Conservation (phyloP, 2,888 invertebrate genomes). For the Euspilapteryx auroguttella region DNA sequence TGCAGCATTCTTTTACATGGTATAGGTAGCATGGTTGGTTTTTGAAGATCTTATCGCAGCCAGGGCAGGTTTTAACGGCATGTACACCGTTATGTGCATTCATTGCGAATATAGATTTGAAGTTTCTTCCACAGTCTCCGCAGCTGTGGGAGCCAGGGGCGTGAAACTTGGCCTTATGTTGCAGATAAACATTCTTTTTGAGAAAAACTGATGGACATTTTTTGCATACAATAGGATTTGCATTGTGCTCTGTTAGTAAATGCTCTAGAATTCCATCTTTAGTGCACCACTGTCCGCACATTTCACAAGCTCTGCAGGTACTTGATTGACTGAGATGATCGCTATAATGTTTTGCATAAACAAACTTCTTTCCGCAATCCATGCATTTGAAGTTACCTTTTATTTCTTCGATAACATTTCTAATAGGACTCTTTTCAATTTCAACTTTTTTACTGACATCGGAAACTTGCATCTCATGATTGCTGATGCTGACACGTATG, state of each 20-base stretch:
- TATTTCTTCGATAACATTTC: not conserved
- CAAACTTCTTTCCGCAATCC: constrained; percentile 27
- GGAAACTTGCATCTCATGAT: constrained; percentile 17
- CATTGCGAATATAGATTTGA: constrained; percentile 21
- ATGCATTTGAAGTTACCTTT: constrained; percentile 16
- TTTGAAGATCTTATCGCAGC: constrained; percentile 28
- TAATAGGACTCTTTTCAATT: not conserved
- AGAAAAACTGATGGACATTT: constrained; percentile 28
- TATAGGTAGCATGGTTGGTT: constrained; percentile 34
- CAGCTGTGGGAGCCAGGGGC: constrained; percentile 21
- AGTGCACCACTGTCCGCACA: constrained; percentile 30
- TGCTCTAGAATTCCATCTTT: constrained; percentile 25
- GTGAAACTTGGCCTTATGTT: constrained; percentile 23
- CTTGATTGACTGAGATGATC: constrained; percentile 33
- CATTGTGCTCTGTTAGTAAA: constrained; percentile 17
- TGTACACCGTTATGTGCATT: constrained; percentile 31
- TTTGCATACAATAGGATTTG: constrained; percentile 22
- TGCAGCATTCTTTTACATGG: constrained; percentile 32
- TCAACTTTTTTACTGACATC: too few species aligned
- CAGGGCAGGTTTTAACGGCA: constrained; percentile 23
- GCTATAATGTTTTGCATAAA: constrained; percentile 20
- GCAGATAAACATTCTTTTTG: constrained; percentile 13
- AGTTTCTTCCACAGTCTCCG: constrained; percentile 34
- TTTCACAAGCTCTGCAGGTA: constrained; percentile 28
- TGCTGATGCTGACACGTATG: constrained; percentile 18